These are phyloP conservation scores for Cyrtonyx montezumae DNA, from an alignment of 2,113 vertebrate species.

Conservation along the genomic window DNA sequence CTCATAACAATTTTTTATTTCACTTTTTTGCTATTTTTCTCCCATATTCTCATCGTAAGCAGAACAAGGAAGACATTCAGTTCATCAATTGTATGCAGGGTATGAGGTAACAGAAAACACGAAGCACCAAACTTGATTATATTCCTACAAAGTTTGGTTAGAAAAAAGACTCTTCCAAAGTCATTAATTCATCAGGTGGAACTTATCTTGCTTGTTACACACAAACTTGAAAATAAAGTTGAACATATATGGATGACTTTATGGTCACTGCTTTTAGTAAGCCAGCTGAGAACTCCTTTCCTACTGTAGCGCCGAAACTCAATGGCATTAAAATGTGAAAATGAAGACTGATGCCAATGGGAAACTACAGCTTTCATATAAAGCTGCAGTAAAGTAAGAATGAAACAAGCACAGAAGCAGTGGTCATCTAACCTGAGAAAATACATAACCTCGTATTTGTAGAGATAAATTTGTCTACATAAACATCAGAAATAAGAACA, in stretches of 20 bases:
- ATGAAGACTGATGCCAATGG: not conserved
- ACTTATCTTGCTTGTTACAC: not conserved
- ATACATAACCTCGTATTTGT: too few relatives aligned
- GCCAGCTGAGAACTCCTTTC: not conserved
- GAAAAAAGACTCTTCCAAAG: not conserved
- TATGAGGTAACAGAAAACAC: not conserved
- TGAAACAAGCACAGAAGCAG: not conserved
- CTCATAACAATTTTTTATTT: not conserved
- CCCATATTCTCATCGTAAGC: not conserved
- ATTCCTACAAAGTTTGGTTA: not conserved
- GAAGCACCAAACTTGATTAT: not conserved
- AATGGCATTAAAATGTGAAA: not conserved
- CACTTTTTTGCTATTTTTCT: not conserved
- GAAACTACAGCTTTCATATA: not conserved
- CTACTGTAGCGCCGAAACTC: not conserved
- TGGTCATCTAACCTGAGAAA: too few relatives aligned
- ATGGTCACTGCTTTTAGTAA: not conserved
- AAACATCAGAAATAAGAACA: not conserved
- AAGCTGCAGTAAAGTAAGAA: not conserved
- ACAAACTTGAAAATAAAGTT: not conserved
- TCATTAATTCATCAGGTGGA: not conserved
- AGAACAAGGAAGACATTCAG: not conserved
- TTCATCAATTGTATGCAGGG: not conserved
- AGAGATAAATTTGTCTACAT: not conserved
- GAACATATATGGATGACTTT: not conserved